Percentiles rank a stretch among this genome's conserved stretches.
phyloP scores from a whole-genome alignment of 2,888 invertebrate genomes.

The Clostera curtula region DNA sequence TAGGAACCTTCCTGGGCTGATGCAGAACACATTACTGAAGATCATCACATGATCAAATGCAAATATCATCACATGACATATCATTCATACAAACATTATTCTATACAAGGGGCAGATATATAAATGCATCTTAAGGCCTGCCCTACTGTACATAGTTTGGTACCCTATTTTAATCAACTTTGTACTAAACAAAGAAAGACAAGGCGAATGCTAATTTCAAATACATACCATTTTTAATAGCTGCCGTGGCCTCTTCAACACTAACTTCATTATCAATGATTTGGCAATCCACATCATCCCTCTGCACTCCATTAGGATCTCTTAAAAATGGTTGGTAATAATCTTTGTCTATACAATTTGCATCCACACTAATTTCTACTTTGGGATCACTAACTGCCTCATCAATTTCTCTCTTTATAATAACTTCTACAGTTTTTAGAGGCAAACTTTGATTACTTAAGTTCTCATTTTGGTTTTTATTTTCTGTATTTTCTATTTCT shows the following conservation, averaged over 20 bases:
- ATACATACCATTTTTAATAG: slow-evolving; percentile 37
- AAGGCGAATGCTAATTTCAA: too few species aligned
- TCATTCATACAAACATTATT: too few species aligned
- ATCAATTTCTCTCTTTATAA: background rate
- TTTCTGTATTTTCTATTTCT: too few species aligned
- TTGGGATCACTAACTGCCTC: background rate
- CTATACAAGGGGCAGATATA: too few species aligned
- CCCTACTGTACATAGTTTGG: too few species aligned
- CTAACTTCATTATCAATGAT: slow-evolving; percentile 40
- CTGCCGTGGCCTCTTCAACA: slow-evolving; percentile 32
- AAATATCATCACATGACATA: too few species aligned
- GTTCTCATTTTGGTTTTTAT: background rate
- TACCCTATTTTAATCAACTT: too few species aligned
- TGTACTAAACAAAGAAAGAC: too few species aligned
- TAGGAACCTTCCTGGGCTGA: too few species aligned
- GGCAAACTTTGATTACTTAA: background rate
- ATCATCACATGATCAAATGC: too few species aligned
- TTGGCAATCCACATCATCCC: slow-evolving; percentile 23
- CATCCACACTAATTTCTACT: slow-evolving; percentile 20
- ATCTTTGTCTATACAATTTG: slow-evolving; percentile 19
- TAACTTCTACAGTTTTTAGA: background rate
- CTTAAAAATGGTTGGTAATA: slow-evolving; percentile 33
- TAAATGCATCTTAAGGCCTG: too few species aligned
- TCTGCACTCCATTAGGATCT: slow-evolving; percentile 36
- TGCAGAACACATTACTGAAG: too few species aligned